Conservation (phyloP, 1,140 invertebrate species). For the Drusus annulatus region DNA sequence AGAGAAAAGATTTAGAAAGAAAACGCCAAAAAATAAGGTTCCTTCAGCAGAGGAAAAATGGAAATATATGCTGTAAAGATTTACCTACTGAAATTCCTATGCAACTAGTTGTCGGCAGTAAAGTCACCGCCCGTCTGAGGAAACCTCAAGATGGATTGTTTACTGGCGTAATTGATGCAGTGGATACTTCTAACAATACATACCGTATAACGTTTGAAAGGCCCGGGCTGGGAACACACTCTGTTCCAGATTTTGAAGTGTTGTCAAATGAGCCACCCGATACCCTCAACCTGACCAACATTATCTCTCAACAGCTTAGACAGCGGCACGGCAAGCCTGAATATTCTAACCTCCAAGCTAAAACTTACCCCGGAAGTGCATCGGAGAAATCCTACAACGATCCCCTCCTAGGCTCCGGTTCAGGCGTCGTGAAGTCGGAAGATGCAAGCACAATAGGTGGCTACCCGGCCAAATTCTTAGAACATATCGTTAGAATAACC, state of each 20-base stretch:
- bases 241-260: conserved; percentile 97
- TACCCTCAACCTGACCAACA: conserved; percentile 89
- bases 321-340: conserved; percentile 76
- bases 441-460: conserved; percentile 79
- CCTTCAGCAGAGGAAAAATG: conserved; percentile 93
- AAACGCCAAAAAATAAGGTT: conserved; percentile 94
- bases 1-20: conserved; percentile 89
- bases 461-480: conserved; percentile 89
- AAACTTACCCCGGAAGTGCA: conserved; percentile 44
- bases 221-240: conserved; percentile 93
- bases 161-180: conserved; percentile 95
- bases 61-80: conserved; percentile 89
- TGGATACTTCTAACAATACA: conserved; percentile 97
- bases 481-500: conserved; percentile 88
- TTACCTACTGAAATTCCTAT: conserved; percentile 96
- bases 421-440: conserved; percentile 60
- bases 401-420: conserved; percentile 71
- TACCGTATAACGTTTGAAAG: conserved; percentile 98
- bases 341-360: conserved; percentile 63
- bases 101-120: conserved; percentile 96
- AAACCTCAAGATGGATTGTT: conserved; percentile 97
- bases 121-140: conserved; percentile 92
- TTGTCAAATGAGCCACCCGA: conserved; percentile 93
- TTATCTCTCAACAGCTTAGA: conserved; percentile 85
- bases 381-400: conserved; percentile 65